Base-by-base conservation (phyloP, 2,888 invertebrate genomes). In the Synergus laeviventris region DNA sequence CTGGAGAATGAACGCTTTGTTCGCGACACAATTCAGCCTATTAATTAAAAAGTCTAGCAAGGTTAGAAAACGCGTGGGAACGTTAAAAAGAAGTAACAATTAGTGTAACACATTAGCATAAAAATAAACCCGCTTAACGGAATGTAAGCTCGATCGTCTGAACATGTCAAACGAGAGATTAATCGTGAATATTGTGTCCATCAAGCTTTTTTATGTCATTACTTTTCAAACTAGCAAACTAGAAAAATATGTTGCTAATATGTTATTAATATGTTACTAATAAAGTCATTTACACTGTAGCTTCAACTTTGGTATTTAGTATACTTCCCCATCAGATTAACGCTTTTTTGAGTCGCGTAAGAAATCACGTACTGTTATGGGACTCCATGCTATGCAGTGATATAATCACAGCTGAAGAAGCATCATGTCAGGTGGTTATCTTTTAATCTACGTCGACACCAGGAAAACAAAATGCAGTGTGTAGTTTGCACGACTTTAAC, bases 121-220 rank as follows among this genome's bases (percentile, higher is more conserved):
- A 64, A 64, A 64, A 64, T 64, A 64, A 39, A 62, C 62, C 39
- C 62, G 38, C 64, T 70, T 70, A 70, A 70, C 70, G 70, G 70
- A 16, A 70, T 49, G 49, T 70, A 49, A 49, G 49, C 49, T 12
- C 70, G 49, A 49, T 45, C 12, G 49, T 49, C n/a, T 49, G 49
- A 62, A 36, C 38, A 39, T 49, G 45, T 49, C 45, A 70, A 31
- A 31, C 21, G 18, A 56, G 11, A 56, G 5, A 12, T 16, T 70
- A 45, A 49, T 9, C n/a, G 7, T n/a, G 8, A 70, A 56, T 56
- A 12, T 21, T 56, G 12, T 42, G 2, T 12, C 31, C 31, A 7
- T 49, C n/a, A 1, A 49, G n/a, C 1, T 49, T 31, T 31, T 31
- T 31, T 31, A 0, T 31, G 31, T 31, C 5, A 31, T 31, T 31